A percentile compares a stretch with the other conserved stretches of the same genome.
These are phyloP conservation scores for Saccopteryx bilineata DNA, from an alignment of 2,113 vertebrate genomes.

Conservation along the genomic window DNA sequence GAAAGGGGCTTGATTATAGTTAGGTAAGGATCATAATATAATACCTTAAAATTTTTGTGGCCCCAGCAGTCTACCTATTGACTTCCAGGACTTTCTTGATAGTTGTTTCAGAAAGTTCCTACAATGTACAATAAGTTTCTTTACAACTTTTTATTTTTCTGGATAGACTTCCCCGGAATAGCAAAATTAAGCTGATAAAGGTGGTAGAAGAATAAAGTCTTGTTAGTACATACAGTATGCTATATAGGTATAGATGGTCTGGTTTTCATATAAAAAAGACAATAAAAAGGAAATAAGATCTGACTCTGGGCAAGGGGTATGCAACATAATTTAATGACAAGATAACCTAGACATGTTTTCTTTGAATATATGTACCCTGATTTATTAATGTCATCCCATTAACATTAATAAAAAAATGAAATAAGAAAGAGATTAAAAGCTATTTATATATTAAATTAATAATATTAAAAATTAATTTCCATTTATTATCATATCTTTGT, in stretches of 20 bases:
- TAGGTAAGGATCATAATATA: neutral
- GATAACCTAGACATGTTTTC: too few species aligned
- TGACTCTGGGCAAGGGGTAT: too few species aligned
- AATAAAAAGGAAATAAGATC: conserved; percentile 1
- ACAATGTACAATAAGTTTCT: neutral
- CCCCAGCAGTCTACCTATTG: neutral
- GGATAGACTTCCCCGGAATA: neutral
- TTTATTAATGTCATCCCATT: too few species aligned
- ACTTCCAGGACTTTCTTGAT: neutral
- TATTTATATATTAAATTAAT: neutral
- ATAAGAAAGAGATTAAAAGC: neutral
- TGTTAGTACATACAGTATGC: neutral
- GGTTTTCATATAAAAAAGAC: neutral
- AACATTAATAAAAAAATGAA: too few species aligned
- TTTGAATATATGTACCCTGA: too few species aligned
- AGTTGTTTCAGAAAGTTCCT: neutral
- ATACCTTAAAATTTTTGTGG: neutral
- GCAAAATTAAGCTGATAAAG: neutral
- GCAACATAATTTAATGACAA: too few species aligned
- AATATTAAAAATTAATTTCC: neutral
- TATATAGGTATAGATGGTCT: neutral
- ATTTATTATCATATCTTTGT: conserved; percentile 40
- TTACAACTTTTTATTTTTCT: neutral
- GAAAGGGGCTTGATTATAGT: neutral
- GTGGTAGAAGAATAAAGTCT: neutral